phyloP scores from a whole-genome alignment of 2,113 vertebrate genomes.

The Hippocampus abdominalis region DNA sequence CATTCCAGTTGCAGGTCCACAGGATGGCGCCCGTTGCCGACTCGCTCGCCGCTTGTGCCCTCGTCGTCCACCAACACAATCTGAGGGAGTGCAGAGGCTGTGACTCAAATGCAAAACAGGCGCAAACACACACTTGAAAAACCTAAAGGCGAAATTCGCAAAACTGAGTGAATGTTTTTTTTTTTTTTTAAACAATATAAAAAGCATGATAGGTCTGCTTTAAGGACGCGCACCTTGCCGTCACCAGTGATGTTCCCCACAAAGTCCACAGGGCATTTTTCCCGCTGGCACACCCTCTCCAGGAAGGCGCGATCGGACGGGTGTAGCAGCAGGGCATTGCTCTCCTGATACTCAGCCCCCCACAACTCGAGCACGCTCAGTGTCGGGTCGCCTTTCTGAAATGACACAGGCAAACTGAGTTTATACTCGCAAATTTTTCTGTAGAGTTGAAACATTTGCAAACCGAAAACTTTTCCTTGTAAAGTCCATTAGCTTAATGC shows the following conservation, averaged over 20 bases:
- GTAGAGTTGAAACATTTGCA: too few relatives aligned
- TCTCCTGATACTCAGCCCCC: constrained; percentile 93
- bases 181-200: too few relatives aligned
- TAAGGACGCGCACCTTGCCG: constrained; percentile 64
- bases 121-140: too few relatives aligned
- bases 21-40: constrained; percentile 51
- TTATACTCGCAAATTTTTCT: too few relatives aligned
- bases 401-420: neutral
- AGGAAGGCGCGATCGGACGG: constrained; percentile 68
- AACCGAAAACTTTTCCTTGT: too few relatives aligned
- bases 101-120: neutral
- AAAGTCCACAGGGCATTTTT: constrained; percentile 83
- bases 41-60: neutral
- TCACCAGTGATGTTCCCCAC: constrained; percentile 85
- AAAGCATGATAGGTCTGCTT: neutral
- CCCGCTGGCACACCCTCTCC: constrained; percentile 75
- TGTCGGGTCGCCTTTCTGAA: constrained; percentile 85
- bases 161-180: too few relatives aligned
- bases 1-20: constrained; percentile 87
- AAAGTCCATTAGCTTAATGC: too few relatives aligned
- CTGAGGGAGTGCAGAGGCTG: constrained; percentile 45
- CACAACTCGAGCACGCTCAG: constrained; percentile 88
- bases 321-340: constrained; percentile 82
- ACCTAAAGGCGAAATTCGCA: too few relatives aligned
- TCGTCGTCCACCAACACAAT: constrained; percentile 76